Conservation (phyloP, 2,113 vertebrate genomes). For the Ceyx cyanopectus region DNA sequence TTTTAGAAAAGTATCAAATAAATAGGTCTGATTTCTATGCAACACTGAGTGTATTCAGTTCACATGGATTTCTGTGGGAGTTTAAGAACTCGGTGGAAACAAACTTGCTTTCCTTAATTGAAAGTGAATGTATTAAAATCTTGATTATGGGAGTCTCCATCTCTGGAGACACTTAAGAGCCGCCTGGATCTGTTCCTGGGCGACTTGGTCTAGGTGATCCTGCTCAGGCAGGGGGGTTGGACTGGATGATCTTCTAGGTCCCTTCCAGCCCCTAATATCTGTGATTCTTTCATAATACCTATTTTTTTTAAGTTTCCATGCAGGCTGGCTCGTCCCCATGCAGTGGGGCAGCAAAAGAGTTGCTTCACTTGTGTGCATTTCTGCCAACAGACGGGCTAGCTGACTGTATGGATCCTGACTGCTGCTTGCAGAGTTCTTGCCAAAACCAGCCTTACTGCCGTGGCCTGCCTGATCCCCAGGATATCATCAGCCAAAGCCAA, state of each 20-base stretch:
- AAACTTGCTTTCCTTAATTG: not conserved
- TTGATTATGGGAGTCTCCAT: not conserved
- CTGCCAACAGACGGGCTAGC: conserved; percentile 89
- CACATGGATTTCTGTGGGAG: not conserved
- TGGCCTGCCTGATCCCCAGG: conserved; percentile 90
- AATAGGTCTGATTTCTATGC: not conserved
- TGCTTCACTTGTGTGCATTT: conserved; percentile 68
- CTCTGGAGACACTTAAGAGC: no score
- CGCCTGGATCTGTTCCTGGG: no score
- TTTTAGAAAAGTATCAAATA: not conserved
- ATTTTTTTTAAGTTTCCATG: not conserved
- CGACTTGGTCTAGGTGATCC: no score
- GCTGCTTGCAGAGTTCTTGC: conserved; percentile 93
- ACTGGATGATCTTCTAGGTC: no score
- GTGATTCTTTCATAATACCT: not conserved
- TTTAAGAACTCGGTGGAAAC: conserved; percentile 14
- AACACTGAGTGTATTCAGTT: not conserved
- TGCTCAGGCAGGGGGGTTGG: no score
- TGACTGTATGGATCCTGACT: conserved; percentile 98
- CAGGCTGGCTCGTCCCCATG: not conserved
- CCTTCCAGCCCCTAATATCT: no score
- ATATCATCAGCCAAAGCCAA: conserved; percentile 85
- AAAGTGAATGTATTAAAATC: conserved; percentile 15
- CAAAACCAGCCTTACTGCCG: conserved; percentile 93
- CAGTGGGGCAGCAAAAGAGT: conserved; percentile 18